Evolutionary conservation across 2,113 vertebrate genomes (phyloP), one percentile per base, ranked within the genome.

Genomic region (Xenopus borealis): DNA sequence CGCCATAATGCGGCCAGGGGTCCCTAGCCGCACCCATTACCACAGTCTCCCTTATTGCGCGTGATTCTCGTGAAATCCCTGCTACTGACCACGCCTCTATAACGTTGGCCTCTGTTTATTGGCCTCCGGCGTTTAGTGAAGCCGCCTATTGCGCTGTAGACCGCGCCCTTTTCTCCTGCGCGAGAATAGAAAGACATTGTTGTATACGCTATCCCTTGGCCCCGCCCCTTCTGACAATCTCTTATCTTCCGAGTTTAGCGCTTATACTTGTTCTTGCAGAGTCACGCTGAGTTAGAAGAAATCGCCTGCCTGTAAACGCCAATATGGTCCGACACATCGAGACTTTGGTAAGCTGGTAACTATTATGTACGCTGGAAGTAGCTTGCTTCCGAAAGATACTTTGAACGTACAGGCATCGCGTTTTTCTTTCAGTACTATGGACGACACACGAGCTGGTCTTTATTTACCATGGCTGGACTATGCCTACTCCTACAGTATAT

Each of bases 321-420:
- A 67, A 12, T 14, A 74, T 74, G 72, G 72, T 74, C 12, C 63
- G 64, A 47, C 53, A 30, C 18, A 18, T 74, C 52, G 63, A 67
- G 19, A 61, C 0, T 66, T 14, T 74, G 72, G 72, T 74, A 67
- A 74, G 72, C 11, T 7, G 8, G 5, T 2, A 40, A 40, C 8
- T 40, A 40, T 40, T 9, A 40, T 40, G 33, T 4, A 40, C 33
- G 33, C 8, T 40, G 33, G 5, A 40, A 40, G 33, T 40, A 4
- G 33, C 33, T 40, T 40, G 2, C 5, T 9, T 40, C 6, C 3
- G 2, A 40, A 40, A 40, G 33, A 40, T 40, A 9, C 5, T 40
- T 40, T 6, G 33, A 40, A 40, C 3, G 33, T 40, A 40, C 33
- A 40, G 33, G 33, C 33, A 4, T 40, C 33, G 1, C 1, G 8